Percentiles rank a stretch among this genome's conserved stretches.
These are phyloP conservation scores for Eucidaris tribuloides DNA, from an alignment of 35 echinoderm and acorn worm species.

Conservation along the genomic window DNA sequence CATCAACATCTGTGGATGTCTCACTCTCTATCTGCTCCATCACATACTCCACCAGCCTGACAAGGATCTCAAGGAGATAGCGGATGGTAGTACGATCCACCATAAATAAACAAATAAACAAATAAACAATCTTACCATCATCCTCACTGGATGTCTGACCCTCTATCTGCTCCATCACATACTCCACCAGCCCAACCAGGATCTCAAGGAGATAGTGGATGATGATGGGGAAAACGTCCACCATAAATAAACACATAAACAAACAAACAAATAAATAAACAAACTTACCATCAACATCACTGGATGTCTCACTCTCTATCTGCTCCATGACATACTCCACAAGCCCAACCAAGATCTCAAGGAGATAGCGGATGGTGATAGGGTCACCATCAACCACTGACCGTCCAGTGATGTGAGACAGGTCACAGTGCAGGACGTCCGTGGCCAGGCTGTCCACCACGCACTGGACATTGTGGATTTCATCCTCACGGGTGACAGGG, in stretches of 20 bases:
- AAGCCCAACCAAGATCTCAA: constrained; percentile 79
- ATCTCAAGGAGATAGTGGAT: constrained; percentile 89
- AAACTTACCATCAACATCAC: constrained; percentile 52
- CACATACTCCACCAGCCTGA: constrained; percentile 66
- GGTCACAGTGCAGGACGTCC: constrained; percentile 77
- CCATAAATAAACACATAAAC: too few relatives aligned
- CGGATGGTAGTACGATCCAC: too few relatives aligned
- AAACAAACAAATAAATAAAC: too few relatives aligned
- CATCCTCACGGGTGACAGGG: constrained; percentile 74
- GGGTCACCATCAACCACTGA: constrained; percentile 61
- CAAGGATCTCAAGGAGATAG: constrained; percentile 83
- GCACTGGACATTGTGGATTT: constrained; percentile 74
- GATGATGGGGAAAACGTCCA: constrained; percentile 46
- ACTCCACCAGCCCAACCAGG: constrained; percentile 62
- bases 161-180: constrained; percentile 86
- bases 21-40: constrained; percentile 87
- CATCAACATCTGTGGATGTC: constrained; percentile 51
- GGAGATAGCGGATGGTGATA: constrained; percentile 62
- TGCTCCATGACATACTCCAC: constrained; percentile 86
- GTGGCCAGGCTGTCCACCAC: constrained; percentile 66
- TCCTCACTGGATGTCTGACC: constrained; percentile 45
- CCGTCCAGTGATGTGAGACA: constrained; percentile 82
- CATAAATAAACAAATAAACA: too few relatives aligned
- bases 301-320: constrained; percentile 64
- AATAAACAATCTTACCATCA: constrained; percentile 48